Base-by-base conservation (phyloP, 2,888 invertebrate genomes). In the Pseudococcus jackbeardsleyi region DNA sequence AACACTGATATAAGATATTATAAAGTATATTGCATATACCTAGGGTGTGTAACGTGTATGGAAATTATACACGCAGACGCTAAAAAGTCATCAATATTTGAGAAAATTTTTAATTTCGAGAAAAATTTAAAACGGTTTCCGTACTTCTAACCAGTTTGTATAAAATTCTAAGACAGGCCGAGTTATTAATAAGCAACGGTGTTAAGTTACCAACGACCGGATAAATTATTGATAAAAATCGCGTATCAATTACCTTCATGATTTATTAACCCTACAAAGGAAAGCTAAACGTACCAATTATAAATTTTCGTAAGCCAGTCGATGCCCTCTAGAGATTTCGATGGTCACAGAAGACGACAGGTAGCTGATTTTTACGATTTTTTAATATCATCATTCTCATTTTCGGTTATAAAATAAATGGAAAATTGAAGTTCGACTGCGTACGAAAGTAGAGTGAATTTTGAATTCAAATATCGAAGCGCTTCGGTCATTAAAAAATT, bases 161-260 rank as follows among this genome's bases (percentile, higher is more conserved):
- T 15, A 33, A 72, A 72, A 82, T 82, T 82, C 79, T 82, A 46
- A n/a, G 79, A 46, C 79, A 42, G 6, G 79, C 12, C n/a, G 46
- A 82, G 79, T 42, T 82, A 46, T 77, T 77, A 77, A 72, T 9
- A 72, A 77, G 5, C 72, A 42, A 46, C 46, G 79, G 79, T 82
- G 79, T 82, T 46, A 82, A n/a, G 46, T 82, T 82, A 82, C 79
- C 15, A 46, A 42, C 5, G 42, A 8, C 19, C 46, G 42, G 79
- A 82, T 82, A 82, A 82, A 46, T 82, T 82, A 82, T 82, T 46
- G 79, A 82, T 82, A 82, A 82, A 82, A 82, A 82, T 82, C 79
- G 79, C 79, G 72, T 72, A 82, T 82, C 79, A 82, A 82, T 82
- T 82, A 82, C 79, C 5, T 3, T 3, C n/a, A 46, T 82, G 79